Conservation (phyloP, 2,797 vertebrate genomes). For the Pampus argenteus region DNA sequence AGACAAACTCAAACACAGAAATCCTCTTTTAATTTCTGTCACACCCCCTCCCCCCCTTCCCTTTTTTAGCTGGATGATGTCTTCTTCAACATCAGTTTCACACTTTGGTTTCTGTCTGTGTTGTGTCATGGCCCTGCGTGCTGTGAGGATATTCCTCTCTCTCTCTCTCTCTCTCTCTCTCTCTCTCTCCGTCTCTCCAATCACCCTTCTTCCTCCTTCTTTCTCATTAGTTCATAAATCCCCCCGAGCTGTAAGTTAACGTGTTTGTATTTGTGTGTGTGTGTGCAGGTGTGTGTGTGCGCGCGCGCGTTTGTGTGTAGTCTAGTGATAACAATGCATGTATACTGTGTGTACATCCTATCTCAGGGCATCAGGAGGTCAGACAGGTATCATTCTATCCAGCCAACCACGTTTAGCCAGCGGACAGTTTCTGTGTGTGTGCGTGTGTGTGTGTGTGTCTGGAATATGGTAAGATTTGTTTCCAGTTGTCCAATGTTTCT, state of each 20-base stretch:
- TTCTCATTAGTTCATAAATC: constrained; percentile 68
- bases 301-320: no score
- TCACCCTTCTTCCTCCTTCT: constrained; percentile 48
- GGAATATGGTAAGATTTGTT: no score
- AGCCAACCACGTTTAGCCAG: constrained; percentile 68
- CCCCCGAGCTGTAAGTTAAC: constrained; percentile 62
- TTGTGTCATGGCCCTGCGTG: constrained; percentile 79
- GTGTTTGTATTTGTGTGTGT: constrained; percentile 41
- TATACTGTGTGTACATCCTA: constrained; percentile 41
- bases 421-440: constrained; percentile 79
- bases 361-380: constrained; percentile 72
- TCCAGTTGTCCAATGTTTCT: no score
- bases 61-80: constrained; percentile 84
- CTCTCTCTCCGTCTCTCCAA: constrained; percentile 35
- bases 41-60: constrained; percentile 78
- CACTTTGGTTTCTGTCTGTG: constrained; percentile 42
- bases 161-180: constrained; percentile 6
- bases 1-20: constrained; percentile 87
- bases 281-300: constrained; percentile 8
- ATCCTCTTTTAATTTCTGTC: constrained; percentile 92
- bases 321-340: constrained; percentile 41
- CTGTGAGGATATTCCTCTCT: constrained; percentile 62
- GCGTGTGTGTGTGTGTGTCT: constrained; percentile 21
- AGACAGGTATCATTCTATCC: constrained; percentile 65
- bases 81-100: constrained; percentile 85